phyloP scores from a whole-genome alignment of 2,888 invertebrate genomes.

The Apodemia mormo region DNA sequence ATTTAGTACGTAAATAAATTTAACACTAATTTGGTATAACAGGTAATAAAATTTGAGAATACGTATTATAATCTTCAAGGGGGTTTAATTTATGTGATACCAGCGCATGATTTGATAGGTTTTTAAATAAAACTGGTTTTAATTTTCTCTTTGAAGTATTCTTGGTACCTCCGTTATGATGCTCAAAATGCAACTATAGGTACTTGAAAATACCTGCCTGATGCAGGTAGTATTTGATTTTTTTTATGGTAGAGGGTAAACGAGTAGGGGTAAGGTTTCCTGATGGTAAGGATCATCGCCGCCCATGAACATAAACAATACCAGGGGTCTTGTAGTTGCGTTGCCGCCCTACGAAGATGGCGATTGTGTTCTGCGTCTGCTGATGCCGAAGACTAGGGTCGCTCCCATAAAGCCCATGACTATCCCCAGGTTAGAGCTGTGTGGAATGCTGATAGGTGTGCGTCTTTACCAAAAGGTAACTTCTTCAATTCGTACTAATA shows the following conservation, averaged over 20 bases:
- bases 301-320: too few species aligned
- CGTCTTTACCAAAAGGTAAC: background rate
- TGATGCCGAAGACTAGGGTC: background rate
- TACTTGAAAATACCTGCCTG: too few species aligned
- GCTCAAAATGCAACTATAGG: too few species aligned
- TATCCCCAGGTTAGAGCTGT: background rate
- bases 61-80: background rate
- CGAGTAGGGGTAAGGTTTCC: too few species aligned
- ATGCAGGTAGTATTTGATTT: too few species aligned
- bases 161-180: too few species aligned
- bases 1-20: background rate
- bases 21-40: slow-evolving; percentile 1
- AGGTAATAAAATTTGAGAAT: background rate
- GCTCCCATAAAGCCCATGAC: background rate
- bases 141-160: too few species aligned
- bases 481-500: background rate
- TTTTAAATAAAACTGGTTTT: too few species aligned
- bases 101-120: background rate
- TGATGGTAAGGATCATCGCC: too few species aligned
- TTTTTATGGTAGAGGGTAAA: too few species aligned
- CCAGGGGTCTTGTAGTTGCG: too few species aligned
- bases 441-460: background rate
- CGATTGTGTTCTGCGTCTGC: background rate
- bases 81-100: background rate
- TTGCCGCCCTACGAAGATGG: background rate